These are phyloP conservation scores for Pissodes strobi DNA, from an alignment of 1,140 invertebrate genomes.

Conservation along the genomic window DNA sequence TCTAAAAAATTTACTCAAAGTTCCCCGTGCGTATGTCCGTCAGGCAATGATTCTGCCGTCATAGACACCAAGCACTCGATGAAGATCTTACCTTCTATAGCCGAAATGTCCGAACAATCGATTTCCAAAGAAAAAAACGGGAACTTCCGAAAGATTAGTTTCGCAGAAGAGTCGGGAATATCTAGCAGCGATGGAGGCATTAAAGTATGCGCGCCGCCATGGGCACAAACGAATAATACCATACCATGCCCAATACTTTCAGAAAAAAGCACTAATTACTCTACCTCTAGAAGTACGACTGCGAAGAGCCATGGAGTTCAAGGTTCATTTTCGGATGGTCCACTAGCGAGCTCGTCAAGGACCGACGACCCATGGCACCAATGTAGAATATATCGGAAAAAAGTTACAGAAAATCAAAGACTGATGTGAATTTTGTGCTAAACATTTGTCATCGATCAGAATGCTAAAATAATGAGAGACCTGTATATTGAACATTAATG, in stretches of 20 bases:
- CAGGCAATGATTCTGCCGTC: slow-evolving; percentile 17
- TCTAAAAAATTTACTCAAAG: slow-evolving; percentile 9
- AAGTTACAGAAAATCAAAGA: too few species aligned
- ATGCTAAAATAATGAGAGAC: too few species aligned
- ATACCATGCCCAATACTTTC: slow-evolving; percentile 16
- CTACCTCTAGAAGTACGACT: slow-evolving; percentile 14
- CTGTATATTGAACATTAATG: too few species aligned
- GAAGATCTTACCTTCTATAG: slow-evolving; percentile 41
- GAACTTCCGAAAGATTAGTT: slow-evolving; percentile 18
- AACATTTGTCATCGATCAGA: too few species aligned
- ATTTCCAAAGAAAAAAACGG: slow-evolving; percentile 11
- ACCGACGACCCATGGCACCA: too few species aligned
- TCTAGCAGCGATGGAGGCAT: slow-evolving; percentile 7
- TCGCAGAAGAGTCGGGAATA: not conserved
- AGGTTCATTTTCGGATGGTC: not conserved
- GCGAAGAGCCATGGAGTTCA: slow-evolving; percentile 3
- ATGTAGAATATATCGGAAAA: too few species aligned
- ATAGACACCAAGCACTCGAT: slow-evolving; percentile 33
- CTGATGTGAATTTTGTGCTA: too few species aligned
- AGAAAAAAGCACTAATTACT: slow-evolving; percentile 16
- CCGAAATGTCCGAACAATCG: slow-evolving; percentile 41
- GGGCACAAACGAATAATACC: slow-evolving; percentile 10
- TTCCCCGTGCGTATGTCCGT: slow-evolving; percentile 21
- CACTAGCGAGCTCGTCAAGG: not conserved
- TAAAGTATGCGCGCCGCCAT: slow-evolving; percentile 11